Base-by-base conservation (phyloP, 92 coral and sea anemone species). In the Paragorgia papillata region DNA sequence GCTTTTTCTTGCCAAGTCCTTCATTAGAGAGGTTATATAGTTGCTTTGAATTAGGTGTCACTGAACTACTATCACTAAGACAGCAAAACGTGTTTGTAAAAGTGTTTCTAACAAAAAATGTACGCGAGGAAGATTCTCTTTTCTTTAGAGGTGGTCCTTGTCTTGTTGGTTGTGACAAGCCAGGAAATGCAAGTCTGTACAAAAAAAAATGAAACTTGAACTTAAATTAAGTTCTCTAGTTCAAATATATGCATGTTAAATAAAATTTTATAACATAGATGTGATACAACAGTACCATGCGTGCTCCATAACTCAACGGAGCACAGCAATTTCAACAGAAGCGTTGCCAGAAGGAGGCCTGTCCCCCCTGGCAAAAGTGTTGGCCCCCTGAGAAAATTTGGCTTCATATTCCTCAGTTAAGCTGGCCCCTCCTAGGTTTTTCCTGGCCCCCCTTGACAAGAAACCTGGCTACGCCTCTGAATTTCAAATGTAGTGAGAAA, bases 111-210 rank as follows among this genome's bases (percentile, higher is more conserved):
- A 76, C 55, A 46, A 46, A 44, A 34, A 76, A 76, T 17, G 71
- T 62, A 13, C 28, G 26, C 17, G 55, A 66, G 9, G 73, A 15
- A 8, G 73, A 33, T 37, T 32, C 14, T 44, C 57, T 20, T 54
- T 66, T 66, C 28, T 50, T 50, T 37, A 21, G 8, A 65, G 53
- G 54, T 14, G 51, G 25, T 20, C 53, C 54, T 25, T 41, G 53
- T 46, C 76, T 46, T 49, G 61, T 30, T 65, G 75, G 76, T 33
- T 66, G 64, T n/a, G 62, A 21, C 21, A 79, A 53, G 63, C 43
- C 75, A 48, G 83, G 83, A 65, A 79, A 79, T 65, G 83, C 83
- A 65, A 14, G 83, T 53, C 83, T 79, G 60, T 58, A 78, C 14
- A 60, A 26, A 62, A 10, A 19, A 27, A 55, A 55, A 9, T 9